These are phyloP conservation scores for Capromys pilorides DNA, from an alignment of 2,797 vertebrate species.

Conservation along the genomic window DNA sequence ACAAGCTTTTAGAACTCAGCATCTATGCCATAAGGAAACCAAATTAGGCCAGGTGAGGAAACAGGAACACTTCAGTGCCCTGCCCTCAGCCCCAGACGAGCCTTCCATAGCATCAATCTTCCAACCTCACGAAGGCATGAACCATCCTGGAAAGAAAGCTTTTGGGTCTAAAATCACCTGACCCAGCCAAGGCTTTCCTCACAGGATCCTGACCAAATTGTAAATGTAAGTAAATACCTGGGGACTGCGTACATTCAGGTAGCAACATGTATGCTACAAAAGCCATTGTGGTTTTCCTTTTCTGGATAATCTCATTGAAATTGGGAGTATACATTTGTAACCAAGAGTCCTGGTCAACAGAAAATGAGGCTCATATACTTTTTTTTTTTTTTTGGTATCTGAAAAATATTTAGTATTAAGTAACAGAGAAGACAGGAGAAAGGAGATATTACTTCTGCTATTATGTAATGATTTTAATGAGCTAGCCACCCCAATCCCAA, in stretches of 20 bases:
- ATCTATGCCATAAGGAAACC: background rate
- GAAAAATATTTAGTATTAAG: slow-evolving; percentile 44
- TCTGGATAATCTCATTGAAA: slow-evolving; percentile 24
- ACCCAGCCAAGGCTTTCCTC: background rate
- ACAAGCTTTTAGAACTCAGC: background rate
- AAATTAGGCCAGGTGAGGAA: background rate
- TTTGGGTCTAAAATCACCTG: background rate
- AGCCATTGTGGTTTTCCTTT: background rate
- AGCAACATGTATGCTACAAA: background rate
- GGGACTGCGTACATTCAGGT: background rate
- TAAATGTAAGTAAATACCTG: background rate
- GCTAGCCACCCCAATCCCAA: background rate
- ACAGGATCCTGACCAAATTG: background rate
- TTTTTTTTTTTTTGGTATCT: background rate
- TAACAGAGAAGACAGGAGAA: slow-evolving; percentile 16
- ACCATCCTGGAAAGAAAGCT: background rate
- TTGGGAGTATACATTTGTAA: background rate
- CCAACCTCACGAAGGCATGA: background rate
- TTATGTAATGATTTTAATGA: slow-evolving; percentile 73
- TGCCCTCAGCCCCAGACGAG: background rate
- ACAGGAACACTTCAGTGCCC: background rate
- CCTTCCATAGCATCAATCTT: background rate
- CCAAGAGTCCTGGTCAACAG: background rate
- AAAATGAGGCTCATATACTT: background rate
- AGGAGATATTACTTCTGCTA: background rate